These are phyloP conservation scores for Fregata magnificens DNA, from an alignment of 2,113 vertebrate genomes.

Conservation along the genomic window DNA sequence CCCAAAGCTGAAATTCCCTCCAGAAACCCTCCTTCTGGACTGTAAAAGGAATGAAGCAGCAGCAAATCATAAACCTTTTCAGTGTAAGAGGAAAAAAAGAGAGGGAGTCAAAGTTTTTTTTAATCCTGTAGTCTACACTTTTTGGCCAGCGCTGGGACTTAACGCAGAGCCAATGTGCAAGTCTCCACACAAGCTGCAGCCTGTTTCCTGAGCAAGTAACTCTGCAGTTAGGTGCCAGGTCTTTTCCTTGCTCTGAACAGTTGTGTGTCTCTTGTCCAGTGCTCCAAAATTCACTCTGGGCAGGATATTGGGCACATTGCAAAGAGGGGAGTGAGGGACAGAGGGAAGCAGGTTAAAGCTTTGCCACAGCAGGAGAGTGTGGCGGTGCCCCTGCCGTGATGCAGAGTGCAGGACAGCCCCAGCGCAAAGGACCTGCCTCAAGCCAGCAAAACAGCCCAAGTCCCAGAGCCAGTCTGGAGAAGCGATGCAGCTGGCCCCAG, in stretches of 20 bases:
- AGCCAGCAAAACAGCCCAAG: neutral
- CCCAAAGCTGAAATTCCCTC: neutral
- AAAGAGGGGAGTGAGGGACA: neutral
- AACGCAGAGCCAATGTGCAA: neutral
- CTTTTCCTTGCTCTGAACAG: neutral
- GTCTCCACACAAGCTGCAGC: neutral
- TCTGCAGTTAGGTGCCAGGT: neutral
- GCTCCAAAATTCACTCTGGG: neutral
- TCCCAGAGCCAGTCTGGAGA: neutral
- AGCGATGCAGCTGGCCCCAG: neutral
- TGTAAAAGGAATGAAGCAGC: neutral
- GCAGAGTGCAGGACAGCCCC: neutral
- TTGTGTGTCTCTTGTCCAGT: neutral
- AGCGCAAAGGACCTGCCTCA: neutral
- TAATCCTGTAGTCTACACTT: neutral
- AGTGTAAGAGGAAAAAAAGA: neutral
- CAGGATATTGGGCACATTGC: accelerated
- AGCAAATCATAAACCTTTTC: neutral
- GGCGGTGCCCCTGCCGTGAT: neutral
- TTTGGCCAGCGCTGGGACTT: neutral
- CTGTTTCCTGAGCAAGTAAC: neutral
- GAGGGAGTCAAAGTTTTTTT: neutral
- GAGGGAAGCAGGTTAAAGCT: neutral
- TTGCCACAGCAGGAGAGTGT: neutral
- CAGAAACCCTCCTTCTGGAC: neutral